These are phyloP conservation scores for Zophobas morio DNA, from an alignment of 1,140 invertebrate genomes.

Conservation along the genomic window DNA sequence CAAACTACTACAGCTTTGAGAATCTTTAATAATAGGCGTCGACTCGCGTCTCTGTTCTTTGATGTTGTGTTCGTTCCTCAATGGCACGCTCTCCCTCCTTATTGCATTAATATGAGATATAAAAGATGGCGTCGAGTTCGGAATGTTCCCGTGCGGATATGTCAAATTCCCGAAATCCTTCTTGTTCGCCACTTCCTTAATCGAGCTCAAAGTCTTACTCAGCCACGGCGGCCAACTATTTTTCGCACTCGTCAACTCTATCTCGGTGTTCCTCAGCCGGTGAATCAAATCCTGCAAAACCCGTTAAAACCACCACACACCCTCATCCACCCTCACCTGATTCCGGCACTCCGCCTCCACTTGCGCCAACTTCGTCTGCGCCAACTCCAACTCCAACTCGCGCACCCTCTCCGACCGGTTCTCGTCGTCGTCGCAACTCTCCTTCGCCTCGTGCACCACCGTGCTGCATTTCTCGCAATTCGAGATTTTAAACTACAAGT, in stretches of 20 bases:
- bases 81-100: constrained; percentile 64
- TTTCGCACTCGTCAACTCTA: constrained; percentile 85
- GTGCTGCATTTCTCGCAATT: constrained; percentile 73
- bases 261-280: constrained; percentile 86
- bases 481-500: constrained; percentile 70
- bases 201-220: constrained; percentile 83
- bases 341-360: constrained; percentile 98
- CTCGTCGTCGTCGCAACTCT: constrained; percentile 62
- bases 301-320: constrained; percentile 23
- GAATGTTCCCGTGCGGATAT: constrained; percentile 52
- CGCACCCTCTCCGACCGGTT: constrained; percentile 80
- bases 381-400: constrained; percentile 95
- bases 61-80: constrained; percentile 52
- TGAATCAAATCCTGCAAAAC: constrained; percentile 88
- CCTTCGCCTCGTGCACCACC: constrained; percentile 56
- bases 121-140: constrained; percentile 61
- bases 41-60: constrained; percentile 60
- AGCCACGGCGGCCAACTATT: constrained; percentile 90
- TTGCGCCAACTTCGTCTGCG: constrained; percentile 95
- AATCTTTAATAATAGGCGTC: constrained; percentile 64
- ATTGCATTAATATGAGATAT: constrained; percentile 63
- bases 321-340: constrained; percentile 75
- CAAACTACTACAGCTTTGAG: constrained; percentile 66
- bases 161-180: constrained; percentile 63
- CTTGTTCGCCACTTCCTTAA: constrained; percentile 66